Conservation (phyloP, 2,797 vertebrate genomes). For the Erithacus rubecula region DNA sequence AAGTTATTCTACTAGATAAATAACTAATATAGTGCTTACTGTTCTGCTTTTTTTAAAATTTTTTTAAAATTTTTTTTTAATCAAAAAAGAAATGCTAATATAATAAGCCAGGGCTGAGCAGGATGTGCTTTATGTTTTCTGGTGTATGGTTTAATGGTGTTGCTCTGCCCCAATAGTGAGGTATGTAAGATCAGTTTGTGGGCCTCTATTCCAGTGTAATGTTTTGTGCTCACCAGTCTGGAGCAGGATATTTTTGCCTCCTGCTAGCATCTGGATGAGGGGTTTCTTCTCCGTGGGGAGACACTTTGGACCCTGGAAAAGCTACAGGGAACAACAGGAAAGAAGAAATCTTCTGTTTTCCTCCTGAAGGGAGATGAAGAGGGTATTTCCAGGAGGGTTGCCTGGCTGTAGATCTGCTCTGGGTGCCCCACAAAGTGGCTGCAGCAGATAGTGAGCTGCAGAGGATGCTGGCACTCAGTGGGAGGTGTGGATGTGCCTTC, state of each 20-base stretch:
- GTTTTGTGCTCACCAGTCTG: neutral
- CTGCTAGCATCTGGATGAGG: neutral
- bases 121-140: neutral
- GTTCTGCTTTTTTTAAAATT: accelerated
- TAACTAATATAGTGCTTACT: neutral
- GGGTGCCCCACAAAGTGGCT: neutral
- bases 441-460: neutral
- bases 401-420: neutral
- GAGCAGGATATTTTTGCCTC: neutral
- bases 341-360: neutral
- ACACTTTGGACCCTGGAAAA: neutral
- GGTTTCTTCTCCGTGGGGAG: neutral
- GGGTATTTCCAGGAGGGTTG: neutral
- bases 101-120: neutral
- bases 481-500: neutral
- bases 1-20: neutral
- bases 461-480: neutral
- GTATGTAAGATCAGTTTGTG: neutral
- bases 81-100: neutral
- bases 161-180: neutral
- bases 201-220: neutral
- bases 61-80: neutral
- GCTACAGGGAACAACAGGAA: neutral
- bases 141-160: neutral
- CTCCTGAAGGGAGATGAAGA: neutral